phyloP scores from a whole-genome alignment of 2,113 vertebrate genomes.

The Bathybates hornii region DNA sequence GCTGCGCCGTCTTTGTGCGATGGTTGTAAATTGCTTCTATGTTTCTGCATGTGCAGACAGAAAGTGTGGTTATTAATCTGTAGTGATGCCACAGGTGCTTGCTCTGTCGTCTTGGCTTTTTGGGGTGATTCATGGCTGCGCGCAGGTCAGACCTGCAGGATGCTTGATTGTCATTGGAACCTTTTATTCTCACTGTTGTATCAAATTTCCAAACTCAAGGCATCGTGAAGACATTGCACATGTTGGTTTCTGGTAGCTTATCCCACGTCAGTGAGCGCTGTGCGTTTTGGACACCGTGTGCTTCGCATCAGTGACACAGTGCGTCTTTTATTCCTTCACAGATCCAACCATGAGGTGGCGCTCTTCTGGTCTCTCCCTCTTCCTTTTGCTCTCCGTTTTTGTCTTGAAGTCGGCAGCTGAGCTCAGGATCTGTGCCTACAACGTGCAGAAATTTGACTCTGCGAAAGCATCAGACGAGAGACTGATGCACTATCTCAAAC shows the following conservation, averaged over 20 bases:
- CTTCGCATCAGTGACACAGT: background rate
- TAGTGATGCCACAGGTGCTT: background rate
- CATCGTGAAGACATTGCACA: background rate
- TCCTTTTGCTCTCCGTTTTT: background rate
- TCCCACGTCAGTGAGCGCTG: background rate
- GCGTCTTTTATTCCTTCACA: background rate
- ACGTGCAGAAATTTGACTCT: background rate
- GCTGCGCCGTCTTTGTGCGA: background rate
- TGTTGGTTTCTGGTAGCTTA: background rate
- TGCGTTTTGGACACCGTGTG: fast-evolving
- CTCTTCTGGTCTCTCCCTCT: background rate
- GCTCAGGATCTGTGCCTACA: slow-evolving; percentile 60
- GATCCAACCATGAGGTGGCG: slow-evolving; percentile 32
- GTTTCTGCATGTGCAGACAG: background rate
- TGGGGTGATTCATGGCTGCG: background rate
- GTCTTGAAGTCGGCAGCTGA: background rate
- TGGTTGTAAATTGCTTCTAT: background rate
- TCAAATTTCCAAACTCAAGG: background rate
- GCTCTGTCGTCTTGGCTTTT: background rate
- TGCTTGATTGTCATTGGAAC: background rate
- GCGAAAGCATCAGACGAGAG: background rate
- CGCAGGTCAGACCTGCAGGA: background rate
- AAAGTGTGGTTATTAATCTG: background rate
- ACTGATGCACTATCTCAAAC: slow-evolving; percentile 25
- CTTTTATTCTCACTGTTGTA: fast-evolving